phyloP scores from a whole-genome alignment of 2,888 invertebrate genomes.

The Lapara coniferarum region DNA sequence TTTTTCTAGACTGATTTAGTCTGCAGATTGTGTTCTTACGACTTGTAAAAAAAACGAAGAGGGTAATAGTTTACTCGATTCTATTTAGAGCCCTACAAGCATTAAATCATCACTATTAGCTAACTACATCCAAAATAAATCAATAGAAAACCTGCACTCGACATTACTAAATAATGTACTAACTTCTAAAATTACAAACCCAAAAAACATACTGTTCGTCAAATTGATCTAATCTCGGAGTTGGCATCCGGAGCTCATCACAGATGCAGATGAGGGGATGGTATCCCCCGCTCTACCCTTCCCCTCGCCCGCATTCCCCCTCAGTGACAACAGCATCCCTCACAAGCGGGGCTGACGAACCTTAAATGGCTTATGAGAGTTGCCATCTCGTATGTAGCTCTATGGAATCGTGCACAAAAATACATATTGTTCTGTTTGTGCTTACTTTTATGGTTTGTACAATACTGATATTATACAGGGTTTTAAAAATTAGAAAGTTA shows the following conservation, averaged over 20 bases:
- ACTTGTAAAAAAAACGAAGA: too few species aligned
- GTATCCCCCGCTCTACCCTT: conserved; percentile 28
- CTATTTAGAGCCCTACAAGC: too few species aligned
- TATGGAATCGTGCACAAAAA: not conserved
- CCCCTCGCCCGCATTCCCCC: conserved; percentile 7
- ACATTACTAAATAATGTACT: not conserved
- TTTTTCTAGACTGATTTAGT: too few species aligned
- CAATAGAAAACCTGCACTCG: too few species aligned
- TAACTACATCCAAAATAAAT: too few species aligned
- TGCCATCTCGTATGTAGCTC: not conserved
- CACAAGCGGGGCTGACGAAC: conserved; percentile 41
- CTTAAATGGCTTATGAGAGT: conserved; percentile 33
- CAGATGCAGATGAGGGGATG: conserved; percentile 51
- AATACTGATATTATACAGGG: too few species aligned
- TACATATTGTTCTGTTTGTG: conserved; percentile 1
- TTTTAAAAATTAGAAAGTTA: too few species aligned
- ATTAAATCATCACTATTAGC: too few species aligned
- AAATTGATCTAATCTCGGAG: conserved; percentile 47
- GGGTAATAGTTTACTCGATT: too few species aligned
- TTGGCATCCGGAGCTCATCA: conserved; percentile 43
- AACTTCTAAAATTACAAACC: not conserved
- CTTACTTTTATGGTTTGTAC: not conserved
- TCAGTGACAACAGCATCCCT: conserved; percentile 9
- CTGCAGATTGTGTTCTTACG: too few species aligned
- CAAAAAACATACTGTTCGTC: conserved; percentile 35